These are phyloP conservation scores for Melanotaenia nigrans DNA, from an alignment of 2,797 vertebrate genomes.

Conservation along the genomic window DNA sequence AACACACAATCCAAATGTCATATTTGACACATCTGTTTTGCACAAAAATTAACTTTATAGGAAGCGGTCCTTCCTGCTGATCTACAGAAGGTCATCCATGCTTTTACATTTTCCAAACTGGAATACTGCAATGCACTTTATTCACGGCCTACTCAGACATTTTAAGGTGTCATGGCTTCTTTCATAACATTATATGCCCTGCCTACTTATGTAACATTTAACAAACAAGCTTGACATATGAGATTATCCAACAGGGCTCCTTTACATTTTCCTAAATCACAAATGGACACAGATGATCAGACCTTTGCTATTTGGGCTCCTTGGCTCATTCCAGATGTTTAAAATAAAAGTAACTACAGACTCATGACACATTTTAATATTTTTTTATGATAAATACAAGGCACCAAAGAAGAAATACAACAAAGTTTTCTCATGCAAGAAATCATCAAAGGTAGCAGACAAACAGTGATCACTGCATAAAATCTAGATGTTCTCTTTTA, in stretches of 20 bases:
- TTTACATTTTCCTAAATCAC: too few relatives aligned
- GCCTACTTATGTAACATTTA: not conserved
- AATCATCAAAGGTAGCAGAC: conserved; percentile 10
- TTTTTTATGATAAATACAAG: conserved; percentile 40
- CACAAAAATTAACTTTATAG: not conserved
- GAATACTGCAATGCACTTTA: too few relatives aligned
- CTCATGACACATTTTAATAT: conserved; percentile 22
- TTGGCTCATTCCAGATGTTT: not conserved
- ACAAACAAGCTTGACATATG: not conserved
- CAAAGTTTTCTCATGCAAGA: not conserved
- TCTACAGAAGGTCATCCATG: not conserved
- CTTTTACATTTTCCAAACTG: not conserved
- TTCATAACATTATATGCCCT: not conserved
- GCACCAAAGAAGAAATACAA: conserved; percentile 18
- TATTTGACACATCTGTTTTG: too few relatives aligned
- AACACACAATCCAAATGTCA: too few relatives aligned
- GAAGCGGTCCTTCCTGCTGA: not conserved
- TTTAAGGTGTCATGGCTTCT: not conserved
- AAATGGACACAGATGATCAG: not conserved
- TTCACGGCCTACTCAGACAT: not conserved
- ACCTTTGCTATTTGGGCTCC: not conserved
- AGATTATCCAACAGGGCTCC: not conserved
- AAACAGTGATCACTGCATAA: not conserved
- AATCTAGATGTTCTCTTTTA: not conserved
- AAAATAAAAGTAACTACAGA: conserved; percentile 2